Evolutionary conservation across 2,797 vertebrate species (phyloP).

Genomic region (Danio albolineatus): DNA sequence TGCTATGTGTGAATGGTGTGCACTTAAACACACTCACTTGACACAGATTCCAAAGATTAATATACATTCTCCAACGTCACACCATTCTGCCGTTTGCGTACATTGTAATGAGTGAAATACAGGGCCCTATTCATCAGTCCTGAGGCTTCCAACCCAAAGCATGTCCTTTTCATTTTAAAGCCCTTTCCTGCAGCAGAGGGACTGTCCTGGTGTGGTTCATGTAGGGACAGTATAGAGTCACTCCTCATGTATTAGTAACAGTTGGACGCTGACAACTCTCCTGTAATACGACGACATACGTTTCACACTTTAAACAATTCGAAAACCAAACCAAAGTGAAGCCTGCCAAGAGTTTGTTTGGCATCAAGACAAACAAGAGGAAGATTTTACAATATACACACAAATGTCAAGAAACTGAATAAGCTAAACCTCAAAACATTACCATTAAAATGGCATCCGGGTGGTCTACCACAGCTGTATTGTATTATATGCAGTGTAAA

Average conservation of each 20-base stretch:
- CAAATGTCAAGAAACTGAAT: background rate
- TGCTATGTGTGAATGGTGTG: too few relatives aligned
- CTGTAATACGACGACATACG: background rate
- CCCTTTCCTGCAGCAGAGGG: background rate
- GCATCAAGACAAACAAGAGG: background rate
- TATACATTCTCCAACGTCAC: background rate
- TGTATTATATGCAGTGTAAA: background rate
- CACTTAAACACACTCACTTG: background rate
- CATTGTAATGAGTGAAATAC: background rate
- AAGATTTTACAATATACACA: background rate
- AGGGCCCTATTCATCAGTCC: background rate
- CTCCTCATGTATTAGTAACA: constrained; percentile 13
- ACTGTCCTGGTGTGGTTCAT: constrained; percentile 8
- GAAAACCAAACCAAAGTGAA: background rate
- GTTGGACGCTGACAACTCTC: background rate
- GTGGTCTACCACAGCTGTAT: background rate
- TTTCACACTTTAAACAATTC: background rate
- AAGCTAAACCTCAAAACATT: background rate
- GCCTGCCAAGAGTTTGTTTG: background rate
- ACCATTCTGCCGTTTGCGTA: background rate
- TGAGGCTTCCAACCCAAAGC: background rate
- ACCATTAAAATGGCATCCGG: background rate
- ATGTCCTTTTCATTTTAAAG: constrained; percentile 2
- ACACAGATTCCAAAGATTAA: background rate
- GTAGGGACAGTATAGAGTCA: constrained; percentile 18